A percentile compares a stretch with the other conserved stretches of the same genome.
These are phyloP conservation scores for Ophthalmolycus amberensis DNA, from an alignment of 2,113 vertebrate species.

Conservation along the genomic window DNA sequence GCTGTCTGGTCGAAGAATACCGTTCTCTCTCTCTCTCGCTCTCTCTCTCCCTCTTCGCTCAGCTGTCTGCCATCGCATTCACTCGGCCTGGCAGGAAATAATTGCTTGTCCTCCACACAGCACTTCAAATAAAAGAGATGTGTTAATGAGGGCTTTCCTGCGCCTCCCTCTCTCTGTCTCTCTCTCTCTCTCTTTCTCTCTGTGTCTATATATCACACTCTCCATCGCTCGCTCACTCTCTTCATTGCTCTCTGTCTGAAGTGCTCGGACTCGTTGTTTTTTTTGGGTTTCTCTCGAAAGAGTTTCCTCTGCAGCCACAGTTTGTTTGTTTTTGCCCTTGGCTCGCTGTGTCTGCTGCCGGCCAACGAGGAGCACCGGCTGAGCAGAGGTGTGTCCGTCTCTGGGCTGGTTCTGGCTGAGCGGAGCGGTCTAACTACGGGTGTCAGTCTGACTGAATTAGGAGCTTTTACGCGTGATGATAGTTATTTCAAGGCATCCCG, in stretches of 20 bases:
- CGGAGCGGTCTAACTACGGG: conserved; percentile 53
- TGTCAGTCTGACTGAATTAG: conserved; percentile 68
- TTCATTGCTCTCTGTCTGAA: conserved; percentile 52
- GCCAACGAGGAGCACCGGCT: conserved; percentile 9
- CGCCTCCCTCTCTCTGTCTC: conserved; percentile 44
- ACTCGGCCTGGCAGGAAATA: conserved; percentile 75
- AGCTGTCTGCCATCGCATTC: conserved; percentile 62
- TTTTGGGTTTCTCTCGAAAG: conserved; percentile 22
- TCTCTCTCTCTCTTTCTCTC: conserved; percentile 49
- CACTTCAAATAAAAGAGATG: conserved; percentile 79
- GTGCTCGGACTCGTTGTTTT: conserved; percentile 64
- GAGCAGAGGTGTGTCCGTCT: conserved; percentile 42
- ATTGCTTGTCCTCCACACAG: conserved; percentile 77
- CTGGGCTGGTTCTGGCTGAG: conserved; percentile 28
- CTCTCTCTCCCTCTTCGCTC: conserved; percentile 16
- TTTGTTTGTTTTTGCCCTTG: conserved; percentile 5
- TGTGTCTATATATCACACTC: conserved; percentile 19
- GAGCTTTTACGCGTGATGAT: conserved; percentile 70
- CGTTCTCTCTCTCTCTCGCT: conserved; percentile 20
- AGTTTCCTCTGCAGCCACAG: conserved; percentile 16
- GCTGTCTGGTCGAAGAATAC: conserved; percentile 27
- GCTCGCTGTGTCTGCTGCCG: background rate
- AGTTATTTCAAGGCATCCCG: conserved; percentile 73
- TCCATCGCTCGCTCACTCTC: conserved; percentile 56
- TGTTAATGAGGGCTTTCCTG: conserved; percentile 84